Percentiles rank a stretch among this genome's conserved stretches.
These are phyloP conservation scores for Euplagia quadripunctaria DNA, from an alignment of 2,888 invertebrate genomes.

Conservation along the genomic window DNA sequence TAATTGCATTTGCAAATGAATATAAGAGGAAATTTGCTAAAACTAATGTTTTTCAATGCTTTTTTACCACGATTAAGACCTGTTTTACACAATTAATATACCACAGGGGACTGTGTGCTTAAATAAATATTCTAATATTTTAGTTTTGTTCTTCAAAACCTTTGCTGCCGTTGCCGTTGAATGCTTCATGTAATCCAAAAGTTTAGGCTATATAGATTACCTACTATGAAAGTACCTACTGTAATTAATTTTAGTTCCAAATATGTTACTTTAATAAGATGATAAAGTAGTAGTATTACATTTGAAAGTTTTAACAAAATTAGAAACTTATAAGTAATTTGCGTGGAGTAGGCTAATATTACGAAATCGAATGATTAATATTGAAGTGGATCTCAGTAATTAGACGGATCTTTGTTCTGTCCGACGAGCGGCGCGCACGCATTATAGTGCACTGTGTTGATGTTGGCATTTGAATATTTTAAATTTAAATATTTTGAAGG, in stretches of 20 bases:
- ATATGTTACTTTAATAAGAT: too few species aligned
- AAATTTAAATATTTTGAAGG: not conserved
- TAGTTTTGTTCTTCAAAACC: too few species aligned
- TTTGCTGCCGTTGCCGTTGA: too few species aligned
- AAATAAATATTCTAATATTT: too few species aligned
- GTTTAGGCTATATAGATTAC: too few species aligned
- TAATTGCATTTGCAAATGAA: too few species aligned
- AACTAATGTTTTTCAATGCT: too few species aligned
- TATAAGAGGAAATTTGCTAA: too few species aligned
- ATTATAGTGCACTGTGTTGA: constrained; percentile 17
- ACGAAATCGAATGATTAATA: constrained; percentile 59
- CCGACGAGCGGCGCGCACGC: constrained; percentile 51
- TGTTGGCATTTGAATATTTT: constrained; percentile 22
- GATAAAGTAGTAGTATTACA: not conserved
- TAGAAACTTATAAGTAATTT: constrained; percentile 15
- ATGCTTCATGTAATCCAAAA: too few species aligned
- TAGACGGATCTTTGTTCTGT: constrained; percentile 61
- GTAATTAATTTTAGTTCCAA: not conserved
- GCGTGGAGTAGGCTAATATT: constrained; percentile 38
- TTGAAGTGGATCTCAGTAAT: constrained; percentile 53
- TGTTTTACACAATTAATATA: too few species aligned
- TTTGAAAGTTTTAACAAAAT: constrained; percentile 8
- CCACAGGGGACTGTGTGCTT: too few species aligned
- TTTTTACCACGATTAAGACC: too few species aligned
- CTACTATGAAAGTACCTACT: not conserved